phyloP scores from a whole-genome alignment of 2,888 invertebrate species.

The Galeopsomyia nigrocyanea region DNA sequence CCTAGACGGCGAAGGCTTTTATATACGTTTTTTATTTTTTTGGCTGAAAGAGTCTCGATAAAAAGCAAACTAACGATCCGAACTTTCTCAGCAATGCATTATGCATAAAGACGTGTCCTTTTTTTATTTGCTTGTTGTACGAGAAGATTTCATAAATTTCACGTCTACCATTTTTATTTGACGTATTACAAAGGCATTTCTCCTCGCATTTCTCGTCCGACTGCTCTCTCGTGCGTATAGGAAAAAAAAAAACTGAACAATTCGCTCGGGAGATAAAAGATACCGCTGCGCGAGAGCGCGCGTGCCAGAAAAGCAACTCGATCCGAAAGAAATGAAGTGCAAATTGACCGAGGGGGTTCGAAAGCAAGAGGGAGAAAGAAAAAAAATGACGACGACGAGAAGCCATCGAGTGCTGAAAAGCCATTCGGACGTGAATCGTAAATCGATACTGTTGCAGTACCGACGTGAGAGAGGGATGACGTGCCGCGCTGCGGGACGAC shows the following conservation, averaged over 20 bases:
- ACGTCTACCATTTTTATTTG: no score
- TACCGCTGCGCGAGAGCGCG: constrained; percentile 45
- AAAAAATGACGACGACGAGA: constrained; percentile 1
- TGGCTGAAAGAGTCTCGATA: constrained; percentile 14
- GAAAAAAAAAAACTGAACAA: neutral
- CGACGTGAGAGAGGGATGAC: neutral
- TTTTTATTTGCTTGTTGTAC: neutral
- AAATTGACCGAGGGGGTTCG: constrained; percentile 59
- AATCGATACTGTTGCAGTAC: constrained; percentile 65
- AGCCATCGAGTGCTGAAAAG: constrained; percentile 49
- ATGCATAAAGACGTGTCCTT: constrained; percentile 22
- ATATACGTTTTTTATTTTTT: constrained; percentile 11
- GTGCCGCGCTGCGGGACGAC: no score
- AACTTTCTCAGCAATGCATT: constrained; percentile 17
- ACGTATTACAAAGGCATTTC: no score
- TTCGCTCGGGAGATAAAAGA: constrained; percentile 41
- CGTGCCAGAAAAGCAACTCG: constrained; percentile 63
- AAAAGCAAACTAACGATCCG: constrained; percentile 27
- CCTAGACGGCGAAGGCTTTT: neutral
- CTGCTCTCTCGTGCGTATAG: no score
- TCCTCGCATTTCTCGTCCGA: no score
- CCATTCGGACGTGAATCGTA: constrained; percentile 63
- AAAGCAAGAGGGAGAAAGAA: neutral
- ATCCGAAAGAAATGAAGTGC: constrained; percentile 67
- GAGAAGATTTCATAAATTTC: constrained; percentile 1